Conservation (phyloP, 1,140 invertebrate genomes). For the Diplogasteroides magnus region DNA sequence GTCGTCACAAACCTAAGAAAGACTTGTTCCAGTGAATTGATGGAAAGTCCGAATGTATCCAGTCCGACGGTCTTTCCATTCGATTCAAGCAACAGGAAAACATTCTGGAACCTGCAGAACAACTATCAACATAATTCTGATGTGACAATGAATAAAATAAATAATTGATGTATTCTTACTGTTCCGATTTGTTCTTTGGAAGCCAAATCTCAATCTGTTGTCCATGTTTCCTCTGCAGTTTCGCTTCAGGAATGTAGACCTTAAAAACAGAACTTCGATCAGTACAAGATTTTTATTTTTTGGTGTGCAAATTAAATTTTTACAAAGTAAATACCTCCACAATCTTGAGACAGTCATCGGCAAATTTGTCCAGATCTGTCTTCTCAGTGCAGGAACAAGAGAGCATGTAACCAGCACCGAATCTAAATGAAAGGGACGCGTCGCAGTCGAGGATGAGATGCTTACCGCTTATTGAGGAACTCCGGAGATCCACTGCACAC, state of each 20-base stretch:
- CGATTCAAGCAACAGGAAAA: constrained; percentile 24
- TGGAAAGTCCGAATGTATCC: constrained; percentile 27
- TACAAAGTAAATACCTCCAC: too few relatives aligned
- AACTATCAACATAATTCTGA: too few relatives aligned
- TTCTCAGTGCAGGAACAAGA: constrained; percentile 10
- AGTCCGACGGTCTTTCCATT: constrained; percentile 4
- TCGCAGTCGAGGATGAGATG: too few relatives aligned
- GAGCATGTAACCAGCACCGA: constrained; percentile 28
- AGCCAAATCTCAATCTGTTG: constrained; percentile 30
- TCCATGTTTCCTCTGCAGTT: constrained; percentile 20
- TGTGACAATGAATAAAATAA: not conserved
- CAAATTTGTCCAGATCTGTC: not conserved
- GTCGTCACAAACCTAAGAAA: constrained; percentile 1
- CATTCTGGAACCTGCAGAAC: constrained; percentile 4
- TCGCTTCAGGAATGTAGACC: constrained; percentile 3
- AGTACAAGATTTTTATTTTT: too few relatives aligned
- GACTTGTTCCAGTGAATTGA: constrained; percentile 34
- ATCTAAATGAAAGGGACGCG: constrained; percentile 20
- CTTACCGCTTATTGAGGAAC: constrained; percentile 62
- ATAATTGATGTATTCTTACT: constrained; percentile 9
- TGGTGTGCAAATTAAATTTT: too few relatives aligned
- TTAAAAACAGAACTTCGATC: too few relatives aligned
- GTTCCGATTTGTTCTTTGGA: constrained; percentile 6
- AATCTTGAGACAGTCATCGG: constrained; percentile 3
- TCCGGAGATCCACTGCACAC: constrained; percentile 66